These are phyloP conservation scores for Pelochelys cantorii DNA, from an alignment of 2,797 vertebrate genomes.

Conservation along the genomic window DNA sequence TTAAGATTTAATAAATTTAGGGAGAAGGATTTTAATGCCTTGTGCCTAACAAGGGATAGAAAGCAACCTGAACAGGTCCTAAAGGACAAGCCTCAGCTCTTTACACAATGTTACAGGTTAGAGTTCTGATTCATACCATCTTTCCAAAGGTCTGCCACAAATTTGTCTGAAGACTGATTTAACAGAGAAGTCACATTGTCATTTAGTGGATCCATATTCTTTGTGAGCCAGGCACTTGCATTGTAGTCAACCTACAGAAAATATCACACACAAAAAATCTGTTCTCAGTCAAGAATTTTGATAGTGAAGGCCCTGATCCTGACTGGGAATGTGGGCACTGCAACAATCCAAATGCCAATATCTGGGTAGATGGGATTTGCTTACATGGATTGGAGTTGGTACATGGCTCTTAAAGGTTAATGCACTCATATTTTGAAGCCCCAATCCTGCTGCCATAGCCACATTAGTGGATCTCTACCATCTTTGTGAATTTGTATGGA, in stretches of 20 bases:
- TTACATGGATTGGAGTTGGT: background rate
- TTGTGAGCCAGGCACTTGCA: constrained; percentile 93
- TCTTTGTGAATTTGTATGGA: background rate
- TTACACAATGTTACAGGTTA: background rate
- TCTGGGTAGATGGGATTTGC: background rate
- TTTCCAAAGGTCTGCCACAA: constrained; percentile 97
- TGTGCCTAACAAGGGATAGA: background rate
- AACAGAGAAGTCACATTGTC: constrained; percentile 94
- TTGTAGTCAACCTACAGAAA: constrained; percentile 92
- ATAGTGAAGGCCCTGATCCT: background rate
- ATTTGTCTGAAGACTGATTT: constrained; percentile 91
- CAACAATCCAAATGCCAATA: background rate
- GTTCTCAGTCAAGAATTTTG: background rate
- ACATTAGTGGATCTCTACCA: background rate
- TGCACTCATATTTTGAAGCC: background rate
- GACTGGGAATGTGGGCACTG: background rate
- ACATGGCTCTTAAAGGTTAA: background rate
- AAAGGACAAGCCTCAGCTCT: background rate
- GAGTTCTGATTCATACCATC: constrained; percentile 84
- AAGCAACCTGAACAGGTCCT: background rate
- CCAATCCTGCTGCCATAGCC: background rate
- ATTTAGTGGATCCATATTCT: constrained; percentile 98
- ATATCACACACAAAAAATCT: background rate
- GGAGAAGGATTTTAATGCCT: background rate
- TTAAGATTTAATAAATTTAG: background rate